Conservation (phyloP, 2,113 vertebrate genomes). For the Xiphorhynchus elegans region DNA sequence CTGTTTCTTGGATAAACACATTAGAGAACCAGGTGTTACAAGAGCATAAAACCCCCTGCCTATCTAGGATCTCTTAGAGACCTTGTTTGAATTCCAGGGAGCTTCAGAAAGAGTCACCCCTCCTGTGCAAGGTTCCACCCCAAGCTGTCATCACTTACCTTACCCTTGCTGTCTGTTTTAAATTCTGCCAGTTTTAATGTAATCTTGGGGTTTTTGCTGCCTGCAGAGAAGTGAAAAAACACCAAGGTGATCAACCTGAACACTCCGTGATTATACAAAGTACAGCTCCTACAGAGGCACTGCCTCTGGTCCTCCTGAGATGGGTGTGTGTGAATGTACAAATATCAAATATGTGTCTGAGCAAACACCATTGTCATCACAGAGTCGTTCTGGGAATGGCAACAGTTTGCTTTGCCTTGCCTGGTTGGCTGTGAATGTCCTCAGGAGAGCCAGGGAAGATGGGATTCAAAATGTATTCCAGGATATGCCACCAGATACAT, state of each 20-base stretch:
- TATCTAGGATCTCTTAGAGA: neutral
- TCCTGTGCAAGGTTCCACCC: neutral
- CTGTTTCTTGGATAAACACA: neutral
- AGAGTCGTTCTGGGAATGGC: neutral
- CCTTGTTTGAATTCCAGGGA: neutral
- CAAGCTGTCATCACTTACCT: constrained; percentile 74
- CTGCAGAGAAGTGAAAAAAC: constrained; percentile 64
- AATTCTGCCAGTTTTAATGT: constrained; percentile 92
- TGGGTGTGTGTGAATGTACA: neutral
- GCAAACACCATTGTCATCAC: neutral
- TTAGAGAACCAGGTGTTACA: neutral
- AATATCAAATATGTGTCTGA: neutral
- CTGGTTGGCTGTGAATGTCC: neutral
- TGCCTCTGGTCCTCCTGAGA: neutral
- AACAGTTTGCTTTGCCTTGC: neutral
- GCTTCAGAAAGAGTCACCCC: neutral
- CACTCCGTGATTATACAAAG: neutral
- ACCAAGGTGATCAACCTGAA: neutral
- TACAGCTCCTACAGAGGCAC: neutral
- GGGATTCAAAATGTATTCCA: neutral
- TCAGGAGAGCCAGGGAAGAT: neutral
- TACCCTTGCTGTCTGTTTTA: constrained; percentile 86
- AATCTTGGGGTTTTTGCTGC: constrained; percentile 95
- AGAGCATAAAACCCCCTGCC: neutral
- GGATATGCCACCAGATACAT: neutral